These are phyloP conservation scores for Saguinus midas DNA, from an alignment of 2,113 vertebrate genomes.

Conservation along the genomic window DNA sequence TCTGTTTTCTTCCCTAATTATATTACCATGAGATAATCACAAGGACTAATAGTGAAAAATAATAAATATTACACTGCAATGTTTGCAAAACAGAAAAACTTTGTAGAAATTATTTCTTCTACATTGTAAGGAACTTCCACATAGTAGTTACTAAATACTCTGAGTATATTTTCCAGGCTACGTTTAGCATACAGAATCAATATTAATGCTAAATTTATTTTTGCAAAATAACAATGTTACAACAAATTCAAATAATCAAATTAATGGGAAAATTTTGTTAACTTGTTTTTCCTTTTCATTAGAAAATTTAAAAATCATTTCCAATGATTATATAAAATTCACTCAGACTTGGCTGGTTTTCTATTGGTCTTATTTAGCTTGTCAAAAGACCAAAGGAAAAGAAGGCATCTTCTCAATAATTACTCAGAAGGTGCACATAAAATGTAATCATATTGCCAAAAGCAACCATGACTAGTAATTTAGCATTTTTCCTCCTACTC, in stretches of 20 bases:
- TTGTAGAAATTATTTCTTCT: neutral
- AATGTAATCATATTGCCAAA: constrained; percentile 2
- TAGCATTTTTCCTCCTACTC: neutral
- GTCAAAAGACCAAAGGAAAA: constrained; percentile 35
- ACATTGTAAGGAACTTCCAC: constrained; percentile 30
- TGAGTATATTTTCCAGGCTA: neutral
- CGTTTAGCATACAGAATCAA: constrained; percentile 1
- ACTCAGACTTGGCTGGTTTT: constrained; percentile 16
- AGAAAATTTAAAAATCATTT: constrained; percentile 55
- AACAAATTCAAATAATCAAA: constrained; percentile 39
- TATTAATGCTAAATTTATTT: constrained; percentile 28
- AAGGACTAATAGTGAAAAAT: neutral
- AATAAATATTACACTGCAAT: neutral
- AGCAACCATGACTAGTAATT: neutral
- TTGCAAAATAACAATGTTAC: constrained; percentile 13
- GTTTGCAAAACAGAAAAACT: neutral
- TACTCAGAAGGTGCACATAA: neutral
- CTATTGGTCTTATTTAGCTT: constrained; percentile 39
- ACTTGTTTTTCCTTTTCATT: constrained; percentile 48
- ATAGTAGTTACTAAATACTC: neutral
- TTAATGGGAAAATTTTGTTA: neutral
- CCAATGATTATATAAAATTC: neutral
- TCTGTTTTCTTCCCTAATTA: neutral
- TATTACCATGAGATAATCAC: neutral
- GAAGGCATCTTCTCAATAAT: neutral